phyloP scores from a whole-genome alignment of 2,797 vertebrate genomes.

The Smutsia temminckii region DNA sequence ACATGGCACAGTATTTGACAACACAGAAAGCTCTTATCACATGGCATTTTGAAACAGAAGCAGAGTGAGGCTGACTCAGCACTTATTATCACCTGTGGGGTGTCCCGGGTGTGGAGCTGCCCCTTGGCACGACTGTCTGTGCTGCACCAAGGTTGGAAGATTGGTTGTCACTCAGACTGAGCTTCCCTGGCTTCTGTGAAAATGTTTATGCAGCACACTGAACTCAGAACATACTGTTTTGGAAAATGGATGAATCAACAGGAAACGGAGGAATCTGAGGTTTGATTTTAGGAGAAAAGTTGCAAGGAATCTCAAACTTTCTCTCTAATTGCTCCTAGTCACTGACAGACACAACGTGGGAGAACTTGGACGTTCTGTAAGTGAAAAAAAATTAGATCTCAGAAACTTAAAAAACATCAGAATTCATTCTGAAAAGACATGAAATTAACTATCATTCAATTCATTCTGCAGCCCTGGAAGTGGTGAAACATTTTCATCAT shows the following conservation, averaged over 20 bases:
- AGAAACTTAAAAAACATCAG: background rate
- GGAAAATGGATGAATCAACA: background rate
- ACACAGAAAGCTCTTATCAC: background rate
- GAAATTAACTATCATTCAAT: background rate
- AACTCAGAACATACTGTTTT: background rate
- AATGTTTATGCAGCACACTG: background rate
- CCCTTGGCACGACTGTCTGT: too few relatives aligned
- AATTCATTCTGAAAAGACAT: slow-evolving; percentile 21
- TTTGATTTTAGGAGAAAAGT: background rate
- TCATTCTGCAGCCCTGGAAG: background rate
- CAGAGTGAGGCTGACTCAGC: background rate
- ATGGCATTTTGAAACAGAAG: background rate
- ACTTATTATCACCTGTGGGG: background rate
- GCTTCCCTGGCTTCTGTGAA: background rate
- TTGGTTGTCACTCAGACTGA: background rate
- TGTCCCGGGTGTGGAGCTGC: background rate
- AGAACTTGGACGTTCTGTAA: background rate
- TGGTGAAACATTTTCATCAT: background rate
- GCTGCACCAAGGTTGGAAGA: background rate
- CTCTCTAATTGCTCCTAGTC: background rate
- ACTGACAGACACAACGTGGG: slow-evolving; percentile 1
- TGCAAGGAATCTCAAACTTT: slow-evolving; percentile 10
- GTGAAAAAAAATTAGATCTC: background rate
- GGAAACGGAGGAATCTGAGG: slow-evolving; percentile 11
- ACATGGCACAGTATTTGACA: background rate